phyloP scores from a whole-genome alignment of 37 sponge, comb jelly and placozoan species.

The Ephydatia muelleri region DNA sequence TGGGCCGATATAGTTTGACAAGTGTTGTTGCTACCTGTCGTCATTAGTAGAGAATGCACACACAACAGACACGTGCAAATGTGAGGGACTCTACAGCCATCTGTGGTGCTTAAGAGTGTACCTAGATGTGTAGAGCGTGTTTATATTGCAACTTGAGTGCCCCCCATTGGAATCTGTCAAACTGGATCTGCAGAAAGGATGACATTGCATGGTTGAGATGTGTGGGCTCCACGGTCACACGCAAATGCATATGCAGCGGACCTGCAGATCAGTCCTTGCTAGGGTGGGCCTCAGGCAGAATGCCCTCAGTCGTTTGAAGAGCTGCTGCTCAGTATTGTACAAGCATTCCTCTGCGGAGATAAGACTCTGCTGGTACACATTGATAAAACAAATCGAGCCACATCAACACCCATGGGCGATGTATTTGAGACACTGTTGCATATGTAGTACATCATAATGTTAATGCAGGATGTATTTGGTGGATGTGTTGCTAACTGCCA shows the following conservation, averaged over 20 bases:
- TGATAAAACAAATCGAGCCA: neutral
- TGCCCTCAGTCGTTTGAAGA: conserved; percentile 69
- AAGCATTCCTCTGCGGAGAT: conserved; percentile 63
- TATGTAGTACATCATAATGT: neutral
- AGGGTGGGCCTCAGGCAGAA: conserved; percentile 73
- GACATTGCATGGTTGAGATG: no score
- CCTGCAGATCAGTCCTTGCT: conserved; percentile 18
- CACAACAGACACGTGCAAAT: neutral
- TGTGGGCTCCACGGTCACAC: no score
- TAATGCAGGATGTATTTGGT: no score
- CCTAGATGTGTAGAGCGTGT: neutral
- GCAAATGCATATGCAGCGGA: no score
- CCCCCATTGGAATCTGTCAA: neutral
- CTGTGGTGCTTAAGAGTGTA: neutral
- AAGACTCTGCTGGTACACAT: neutral
- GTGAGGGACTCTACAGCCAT: neutral
- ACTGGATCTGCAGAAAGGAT: neutral
- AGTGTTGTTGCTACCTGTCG: neutral
- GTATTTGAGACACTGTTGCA: neutral
- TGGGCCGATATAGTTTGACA: no score
- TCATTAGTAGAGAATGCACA: neutral
- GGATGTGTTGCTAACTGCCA: no score
- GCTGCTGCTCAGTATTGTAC: conserved; percentile 85
- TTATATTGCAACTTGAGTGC: neutral
- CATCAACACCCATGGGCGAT: neutral